phyloP scores from a whole-genome alignment of 2,888 invertebrate genomes.

The Polydrusus pterygomalis region DNA sequence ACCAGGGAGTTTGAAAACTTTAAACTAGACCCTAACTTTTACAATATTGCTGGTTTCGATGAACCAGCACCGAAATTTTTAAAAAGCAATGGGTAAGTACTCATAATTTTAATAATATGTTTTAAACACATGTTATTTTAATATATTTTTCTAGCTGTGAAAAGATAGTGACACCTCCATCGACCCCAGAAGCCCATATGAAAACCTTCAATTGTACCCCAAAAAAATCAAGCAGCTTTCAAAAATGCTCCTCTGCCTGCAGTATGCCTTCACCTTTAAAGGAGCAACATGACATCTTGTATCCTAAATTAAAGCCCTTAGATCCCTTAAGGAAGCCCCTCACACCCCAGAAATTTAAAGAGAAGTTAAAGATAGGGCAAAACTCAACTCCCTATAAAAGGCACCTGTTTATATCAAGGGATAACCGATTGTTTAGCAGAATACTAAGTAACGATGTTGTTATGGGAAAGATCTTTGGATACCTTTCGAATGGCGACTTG shows the following conservation, averaged over 20 bases:
- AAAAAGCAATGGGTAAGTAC: slow-evolving; percentile 46
- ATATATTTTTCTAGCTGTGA: slow-evolving; percentile 41
- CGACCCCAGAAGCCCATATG: slow-evolving; percentile 40
- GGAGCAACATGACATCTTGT: slow-evolving; percentile 65
- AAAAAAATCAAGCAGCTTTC: slow-evolving; percentile 53
- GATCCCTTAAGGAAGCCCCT: slow-evolving; percentile 55
- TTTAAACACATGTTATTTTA: no score
- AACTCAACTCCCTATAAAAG: slow-evolving; percentile 15
- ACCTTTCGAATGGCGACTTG: slow-evolving; percentile 66
- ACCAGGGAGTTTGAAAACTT: slow-evolving; percentile 64
- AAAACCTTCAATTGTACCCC: slow-evolving; percentile 40
- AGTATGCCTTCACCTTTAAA: slow-evolving; percentile 63
- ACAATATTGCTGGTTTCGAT: slow-evolving; percentile 30
- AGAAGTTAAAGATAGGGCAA: slow-evolving; percentile 35
- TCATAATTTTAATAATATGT: no score
- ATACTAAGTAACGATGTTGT: slow-evolving; percentile 61
- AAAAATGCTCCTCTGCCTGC: slow-evolving; percentile 61
- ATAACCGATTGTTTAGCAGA: slow-evolving; percentile 56
- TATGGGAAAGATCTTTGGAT: slow-evolving; percentile 63
- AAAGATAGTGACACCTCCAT: slow-evolving; percentile 47
- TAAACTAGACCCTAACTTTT: slow-evolving; percentile 51
- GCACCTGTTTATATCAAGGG: background rate
- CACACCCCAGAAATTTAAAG: slow-evolving; percentile 62
- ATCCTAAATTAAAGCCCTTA: slow-evolving; percentile 63
- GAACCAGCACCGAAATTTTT: slow-evolving; percentile 45